Conservation (phyloP, 1,140 invertebrate species). For the Cydia amplana region DNA sequence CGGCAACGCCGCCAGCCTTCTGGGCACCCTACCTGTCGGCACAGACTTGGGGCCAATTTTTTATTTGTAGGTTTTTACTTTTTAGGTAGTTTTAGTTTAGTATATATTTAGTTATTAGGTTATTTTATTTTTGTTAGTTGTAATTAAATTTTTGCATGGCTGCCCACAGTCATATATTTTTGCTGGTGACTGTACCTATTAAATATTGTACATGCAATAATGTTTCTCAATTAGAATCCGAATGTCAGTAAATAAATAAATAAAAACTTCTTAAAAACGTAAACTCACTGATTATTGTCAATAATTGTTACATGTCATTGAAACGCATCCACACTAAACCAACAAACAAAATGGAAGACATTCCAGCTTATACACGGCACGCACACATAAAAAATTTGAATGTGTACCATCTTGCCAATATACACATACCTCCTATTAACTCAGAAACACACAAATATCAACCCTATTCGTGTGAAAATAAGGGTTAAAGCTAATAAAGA, state of each 20-base stretch:
- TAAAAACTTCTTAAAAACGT: neutral
- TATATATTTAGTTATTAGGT: no score
- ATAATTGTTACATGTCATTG: neutral
- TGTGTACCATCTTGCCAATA: constrained; percentile 23
- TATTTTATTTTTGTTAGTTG: no score
- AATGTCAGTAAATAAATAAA: neutral
- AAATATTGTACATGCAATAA: no score
- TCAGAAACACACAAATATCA: neutral
- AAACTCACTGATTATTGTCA: neutral
- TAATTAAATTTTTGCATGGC: no score
- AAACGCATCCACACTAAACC: constrained; percentile 4
- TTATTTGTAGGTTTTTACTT: no score
- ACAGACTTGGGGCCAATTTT: no score
- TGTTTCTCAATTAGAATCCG: no score
- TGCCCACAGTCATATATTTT: no score
- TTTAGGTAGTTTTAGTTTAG: no score
- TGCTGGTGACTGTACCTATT: no score
- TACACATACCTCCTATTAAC: neutral
- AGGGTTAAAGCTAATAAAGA: neutral
- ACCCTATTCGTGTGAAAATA: neutral
- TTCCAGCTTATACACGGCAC: constrained; percentile 25
- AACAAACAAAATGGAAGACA: constrained; percentile 32
- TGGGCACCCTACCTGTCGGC: no score
- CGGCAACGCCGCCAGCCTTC: no score
- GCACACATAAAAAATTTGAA: constrained; percentile 32